A percentile compares a stretch with the other conserved stretches of the same genome.
These are phyloP conservation scores for Lycophotia porphyrea DNA, from an alignment of 2,888 invertebrate species.

Conservation along the genomic window DNA sequence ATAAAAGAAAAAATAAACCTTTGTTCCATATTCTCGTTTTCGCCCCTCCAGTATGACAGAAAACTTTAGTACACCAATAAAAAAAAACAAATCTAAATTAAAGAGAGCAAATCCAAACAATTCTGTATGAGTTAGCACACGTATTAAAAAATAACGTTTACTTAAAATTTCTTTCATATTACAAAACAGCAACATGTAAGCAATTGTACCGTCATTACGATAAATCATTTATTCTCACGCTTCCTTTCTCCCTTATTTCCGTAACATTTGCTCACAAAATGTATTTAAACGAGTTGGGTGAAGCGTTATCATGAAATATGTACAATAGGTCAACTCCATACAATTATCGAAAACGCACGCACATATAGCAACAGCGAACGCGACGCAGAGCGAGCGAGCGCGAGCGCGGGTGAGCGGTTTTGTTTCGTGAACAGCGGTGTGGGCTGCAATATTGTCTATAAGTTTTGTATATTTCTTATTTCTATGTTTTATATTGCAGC, in stretches of 20 bases:
- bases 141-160: conserved; percentile 40
- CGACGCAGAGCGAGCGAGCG: no score
- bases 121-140: conserved; percentile 7
- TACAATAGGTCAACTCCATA: not conserved
- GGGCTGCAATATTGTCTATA: no score
- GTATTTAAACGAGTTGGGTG: conserved; percentile 44
- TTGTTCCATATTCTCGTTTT: conserved; percentile 8
- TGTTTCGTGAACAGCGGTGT: no score
- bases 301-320: conserved; percentile 19
- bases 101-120: conserved; percentile 18
- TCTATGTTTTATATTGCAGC: no score
- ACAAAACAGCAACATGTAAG: conserved; percentile 30
- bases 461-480: no score
- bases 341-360: not conserved
- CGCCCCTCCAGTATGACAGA: not conserved
- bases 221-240: conserved; percentile 49
- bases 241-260: conserved; percentile 36
- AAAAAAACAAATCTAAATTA: conserved; percentile 26
- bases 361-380: no score
- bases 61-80: not conserved
- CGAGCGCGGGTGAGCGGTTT: no score
- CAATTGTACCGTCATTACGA: conserved; percentile 55
- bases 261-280: conserved; percentile 52
- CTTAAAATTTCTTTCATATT: conserved; percentile 29
- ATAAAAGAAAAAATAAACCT: not conserved